phyloP scores from a whole-genome alignment of 2,797 vertebrate genomes.

The Carcharodon carcharias region DNA sequence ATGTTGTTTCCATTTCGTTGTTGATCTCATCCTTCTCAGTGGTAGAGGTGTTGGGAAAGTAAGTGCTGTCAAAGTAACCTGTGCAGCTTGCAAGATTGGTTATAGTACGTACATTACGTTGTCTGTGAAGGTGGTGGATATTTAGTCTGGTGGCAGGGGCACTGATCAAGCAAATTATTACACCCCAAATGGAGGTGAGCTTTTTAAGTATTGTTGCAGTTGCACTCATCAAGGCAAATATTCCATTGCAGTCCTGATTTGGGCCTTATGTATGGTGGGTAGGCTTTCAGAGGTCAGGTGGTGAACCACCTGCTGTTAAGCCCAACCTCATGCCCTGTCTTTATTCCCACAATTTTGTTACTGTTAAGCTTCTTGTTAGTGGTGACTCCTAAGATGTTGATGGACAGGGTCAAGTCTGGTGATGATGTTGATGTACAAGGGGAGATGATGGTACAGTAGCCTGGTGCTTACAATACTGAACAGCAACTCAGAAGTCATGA shows the following conservation, averaged over 20 bases:
- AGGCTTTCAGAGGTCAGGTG: not conserved
- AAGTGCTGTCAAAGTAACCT: not conserved
- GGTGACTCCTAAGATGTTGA: too few relatives aligned
- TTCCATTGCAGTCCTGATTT: not conserved
- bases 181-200: not conserved
- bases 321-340: too few relatives aligned
- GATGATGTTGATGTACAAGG: not conserved
- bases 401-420: not conserved
- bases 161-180: not conserved
- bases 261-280: not conserved
- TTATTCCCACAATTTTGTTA: too few relatives aligned
- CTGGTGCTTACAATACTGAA: not conserved
- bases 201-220: not conserved
- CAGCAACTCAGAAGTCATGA: not conserved
- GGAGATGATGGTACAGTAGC: not conserved
- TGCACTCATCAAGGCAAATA: not conserved
- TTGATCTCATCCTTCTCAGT: not conserved
- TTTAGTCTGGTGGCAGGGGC: too few relatives aligned
- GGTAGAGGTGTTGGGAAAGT: not conserved
- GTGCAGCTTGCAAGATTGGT: not conserved
- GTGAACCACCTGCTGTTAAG: too few relatives aligned
- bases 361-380: too few relatives aligned
- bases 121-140: not conserved
- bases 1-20: not conserved
- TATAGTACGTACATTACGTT: not conserved